Conservation (phyloP, 2,797 vertebrate genomes). For the Alcedo atthis region DNA sequence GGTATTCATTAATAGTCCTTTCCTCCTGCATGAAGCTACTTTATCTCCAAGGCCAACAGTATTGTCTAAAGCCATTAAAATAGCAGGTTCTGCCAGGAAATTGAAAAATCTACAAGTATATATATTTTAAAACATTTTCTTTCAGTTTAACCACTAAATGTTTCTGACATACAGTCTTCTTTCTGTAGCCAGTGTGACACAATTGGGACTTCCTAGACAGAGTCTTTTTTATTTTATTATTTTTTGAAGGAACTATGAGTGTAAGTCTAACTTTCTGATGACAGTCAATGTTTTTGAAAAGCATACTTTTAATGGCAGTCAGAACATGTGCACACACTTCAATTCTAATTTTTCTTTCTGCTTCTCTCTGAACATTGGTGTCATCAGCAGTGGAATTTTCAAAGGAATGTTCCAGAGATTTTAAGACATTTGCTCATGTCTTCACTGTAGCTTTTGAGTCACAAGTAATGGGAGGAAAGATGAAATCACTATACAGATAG, state of each 20-base stretch:
- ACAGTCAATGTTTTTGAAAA: neutral
- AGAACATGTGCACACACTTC: neutral
- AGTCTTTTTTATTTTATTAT: neutral
- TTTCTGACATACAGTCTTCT: neutral
- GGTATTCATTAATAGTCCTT: neutral
- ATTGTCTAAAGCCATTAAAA: neutral
- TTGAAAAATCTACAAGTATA: accelerated
- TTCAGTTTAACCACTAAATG: neutral
- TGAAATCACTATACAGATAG: neutral
- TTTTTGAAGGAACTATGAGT: neutral
- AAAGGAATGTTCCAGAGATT: neutral
- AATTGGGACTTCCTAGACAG: neutral
- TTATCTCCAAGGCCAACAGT: neutral
- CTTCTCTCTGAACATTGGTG: neutral
- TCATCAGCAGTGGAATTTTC: neutral
- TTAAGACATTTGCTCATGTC: neutral
- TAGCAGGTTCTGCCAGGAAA: neutral
- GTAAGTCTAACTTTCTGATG: neutral
- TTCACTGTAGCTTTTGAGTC: neutral
- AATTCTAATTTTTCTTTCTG: neutral
- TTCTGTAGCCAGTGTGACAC: neutral
- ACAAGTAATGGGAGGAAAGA: neutral
- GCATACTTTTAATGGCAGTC: neutral
- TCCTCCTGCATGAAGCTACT: neutral
- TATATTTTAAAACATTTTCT: neutral